phyloP scores from a whole-genome alignment of 2,888 invertebrate species.

The Pammene fasciana region DNA sequence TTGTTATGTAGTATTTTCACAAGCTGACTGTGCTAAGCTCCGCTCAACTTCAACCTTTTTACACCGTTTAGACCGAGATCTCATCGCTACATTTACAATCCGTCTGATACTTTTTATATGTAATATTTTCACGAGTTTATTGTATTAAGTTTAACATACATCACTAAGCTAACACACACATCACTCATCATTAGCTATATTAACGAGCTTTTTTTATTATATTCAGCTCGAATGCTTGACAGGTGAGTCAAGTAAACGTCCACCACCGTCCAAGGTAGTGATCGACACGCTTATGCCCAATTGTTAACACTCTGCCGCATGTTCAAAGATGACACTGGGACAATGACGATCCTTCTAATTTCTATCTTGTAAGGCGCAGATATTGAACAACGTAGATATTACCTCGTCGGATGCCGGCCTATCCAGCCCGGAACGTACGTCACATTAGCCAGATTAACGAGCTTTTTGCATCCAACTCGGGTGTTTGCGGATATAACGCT shows the following conservation, averaged over 20 bases:
- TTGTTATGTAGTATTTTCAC: not conserved
- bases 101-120: not conserved
- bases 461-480: constrained; percentile 17
- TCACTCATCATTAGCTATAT: no score
- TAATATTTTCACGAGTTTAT: not conserved
- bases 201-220: no score
- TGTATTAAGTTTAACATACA: no score
- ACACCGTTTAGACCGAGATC: no score
- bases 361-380: not conserved
- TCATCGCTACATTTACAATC: not conserved
- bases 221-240: no score
- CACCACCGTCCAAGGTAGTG: no score
- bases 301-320: no score
- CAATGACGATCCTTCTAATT: no score
- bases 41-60: not conserved
- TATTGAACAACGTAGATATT: not conserved
- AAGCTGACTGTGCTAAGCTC: constrained; percentile 3
- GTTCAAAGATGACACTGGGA: no score
- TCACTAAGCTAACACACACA: no score
- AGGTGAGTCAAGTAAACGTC: no score
- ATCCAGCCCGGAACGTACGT: not conserved
- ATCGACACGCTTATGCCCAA: no score
- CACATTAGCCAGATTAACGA: constrained; percentile 31
- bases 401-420: not conserved
- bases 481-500: constrained; percentile 14